Evolutionary conservation across 2,888 invertebrate genomes (phyloP).

Genomic region (Leptothorax acervorum): DNA sequence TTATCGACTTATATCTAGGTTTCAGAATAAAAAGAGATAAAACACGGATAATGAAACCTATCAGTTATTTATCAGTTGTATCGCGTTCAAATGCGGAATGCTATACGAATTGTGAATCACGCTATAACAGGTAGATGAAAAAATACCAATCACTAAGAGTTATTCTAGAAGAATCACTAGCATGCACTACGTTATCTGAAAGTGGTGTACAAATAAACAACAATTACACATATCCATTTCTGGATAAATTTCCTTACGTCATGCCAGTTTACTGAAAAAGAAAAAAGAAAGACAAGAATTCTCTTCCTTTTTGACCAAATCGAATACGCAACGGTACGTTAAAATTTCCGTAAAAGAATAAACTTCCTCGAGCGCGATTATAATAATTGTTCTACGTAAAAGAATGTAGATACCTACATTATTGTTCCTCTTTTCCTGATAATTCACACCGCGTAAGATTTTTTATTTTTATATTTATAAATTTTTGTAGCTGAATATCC

Average conservation of each 20-base stretch:
- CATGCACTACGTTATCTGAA: constrained; percentile 10
- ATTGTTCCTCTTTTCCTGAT: too few relatives aligned
- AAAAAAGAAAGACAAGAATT: neutral
- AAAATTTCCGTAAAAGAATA: neutral
- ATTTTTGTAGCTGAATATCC: neutral
- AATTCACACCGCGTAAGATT: neutral
- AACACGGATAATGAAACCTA: neutral
- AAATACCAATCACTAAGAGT: constrained; percentile 6
- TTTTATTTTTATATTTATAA: neutral
- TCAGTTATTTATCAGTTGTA: constrained; percentile 3
- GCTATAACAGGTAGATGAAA: neutral
- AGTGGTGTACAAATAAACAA: neutral
- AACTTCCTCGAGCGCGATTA: neutral
- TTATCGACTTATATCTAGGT: neutral
- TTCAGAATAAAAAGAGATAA: neutral
- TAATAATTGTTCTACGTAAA: neutral
- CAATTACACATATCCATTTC: neutral
- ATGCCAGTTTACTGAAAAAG: neutral
- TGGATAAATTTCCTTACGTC: neutral
- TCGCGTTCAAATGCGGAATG: neutral
- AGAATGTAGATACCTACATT: neutral
- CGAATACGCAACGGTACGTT: neutral
- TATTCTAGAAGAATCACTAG: neutral
- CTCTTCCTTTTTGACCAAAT: neutral
- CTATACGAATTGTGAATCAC: constrained; percentile 5